phyloP scores from a whole-genome alignment of 2,113 vertebrate genomes.

The Theristicus caerulescens region DNA sequence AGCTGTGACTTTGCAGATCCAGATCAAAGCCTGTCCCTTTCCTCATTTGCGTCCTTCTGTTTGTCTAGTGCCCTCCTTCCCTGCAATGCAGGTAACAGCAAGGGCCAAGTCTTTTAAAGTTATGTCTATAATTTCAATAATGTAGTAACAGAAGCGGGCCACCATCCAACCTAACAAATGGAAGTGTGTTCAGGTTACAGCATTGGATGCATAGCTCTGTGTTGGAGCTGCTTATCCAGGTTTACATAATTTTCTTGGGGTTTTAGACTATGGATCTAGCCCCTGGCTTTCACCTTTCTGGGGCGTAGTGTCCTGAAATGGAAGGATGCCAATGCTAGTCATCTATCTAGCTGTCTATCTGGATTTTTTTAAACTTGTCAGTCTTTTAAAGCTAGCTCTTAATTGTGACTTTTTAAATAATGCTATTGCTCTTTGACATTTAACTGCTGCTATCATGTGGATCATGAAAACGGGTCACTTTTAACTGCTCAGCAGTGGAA shows the following conservation, averaged over 20 bases:
- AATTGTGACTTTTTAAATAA: not conserved
- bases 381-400: not conserved
- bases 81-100: not conserved
- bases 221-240: not conserved
- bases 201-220: fast-evolving
- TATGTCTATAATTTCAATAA: not conserved
- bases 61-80: not conserved
- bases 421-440: not conserved
- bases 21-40: not conserved
- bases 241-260: not conserved
- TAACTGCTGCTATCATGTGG: not conserved
- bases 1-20: not conserved
- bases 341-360: not conserved
- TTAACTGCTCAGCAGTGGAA: not conserved
- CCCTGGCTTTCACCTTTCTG: not conserved
- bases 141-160: not conserved
- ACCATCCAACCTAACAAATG: not conserved
- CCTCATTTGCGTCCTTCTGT: not conserved
- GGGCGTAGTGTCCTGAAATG: not conserved
- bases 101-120: not conserved
- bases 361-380: not conserved
- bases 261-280: not conserved
- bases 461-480: not conserved
- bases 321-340: not conserved
- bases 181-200: not conserved